Percentiles rank a stretch among this genome's conserved stretches.
Evolutionary conservation across 2,797 vertebrate species (phyloP).

Genomic region (Lutjanus campechanus): DNA sequence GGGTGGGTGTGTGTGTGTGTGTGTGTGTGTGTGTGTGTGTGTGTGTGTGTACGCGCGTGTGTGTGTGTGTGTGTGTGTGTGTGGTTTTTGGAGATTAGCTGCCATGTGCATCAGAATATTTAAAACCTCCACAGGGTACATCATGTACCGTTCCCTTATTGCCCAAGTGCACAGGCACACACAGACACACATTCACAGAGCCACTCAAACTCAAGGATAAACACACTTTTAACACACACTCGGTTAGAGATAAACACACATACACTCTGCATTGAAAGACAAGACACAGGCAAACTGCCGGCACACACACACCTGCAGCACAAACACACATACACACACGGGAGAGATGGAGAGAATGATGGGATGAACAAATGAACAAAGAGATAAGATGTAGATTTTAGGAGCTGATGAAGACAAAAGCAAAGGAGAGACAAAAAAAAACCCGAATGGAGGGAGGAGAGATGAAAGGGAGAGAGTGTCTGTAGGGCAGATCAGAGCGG

Average conservation of each 20-base stretch:
- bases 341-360: not conserved
- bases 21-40: too few relatives aligned
- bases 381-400: slow-evolving; percentile 23
- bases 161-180: slow-evolving; percentile 15
- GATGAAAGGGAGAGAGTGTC: slow-evolving; percentile 40
- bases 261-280: not conserved
- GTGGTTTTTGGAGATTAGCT: slow-evolving; percentile 38
- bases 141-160: slow-evolving; percentile 59
- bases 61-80: not conserved
- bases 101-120: slow-evolving; percentile 60
- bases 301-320: slow-evolving; percentile 20
- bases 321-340: slow-evolving; percentile 3
- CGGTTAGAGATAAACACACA: slow-evolving; percentile 16
- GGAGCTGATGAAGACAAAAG: slow-evolving; percentile 24
- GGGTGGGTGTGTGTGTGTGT: not conserved
- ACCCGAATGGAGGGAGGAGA: not conserved
- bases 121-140: slow-evolving; percentile 61
- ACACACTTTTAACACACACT: slow-evolving; percentile 16
- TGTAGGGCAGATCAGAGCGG: slow-evolving; percentile 60
- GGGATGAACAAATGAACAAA: slow-evolving; percentile 8
- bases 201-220: slow-evolving; percentile 23
- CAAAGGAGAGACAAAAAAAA: slow-evolving; percentile 10
- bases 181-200: slow-evolving; percentile 16
- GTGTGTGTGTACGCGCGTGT: not conserved
- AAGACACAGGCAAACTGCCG: not conserved